Conservation (phyloP, 2,797 vertebrate species). For the Leptatherina wallacei region DNA sequence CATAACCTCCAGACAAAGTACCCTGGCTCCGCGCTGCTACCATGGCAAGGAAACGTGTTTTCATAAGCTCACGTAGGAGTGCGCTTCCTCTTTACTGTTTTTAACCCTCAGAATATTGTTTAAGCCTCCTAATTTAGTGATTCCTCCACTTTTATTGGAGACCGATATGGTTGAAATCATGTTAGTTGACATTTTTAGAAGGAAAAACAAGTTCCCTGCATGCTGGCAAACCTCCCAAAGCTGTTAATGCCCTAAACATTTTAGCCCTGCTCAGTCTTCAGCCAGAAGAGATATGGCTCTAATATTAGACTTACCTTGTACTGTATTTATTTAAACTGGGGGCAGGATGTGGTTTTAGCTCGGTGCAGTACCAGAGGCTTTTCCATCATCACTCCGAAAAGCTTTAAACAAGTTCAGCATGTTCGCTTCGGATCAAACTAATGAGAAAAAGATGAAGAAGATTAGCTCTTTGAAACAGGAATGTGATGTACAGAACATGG, state of each 20-base stretch:
- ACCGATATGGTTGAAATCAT: conserved; percentile 14
- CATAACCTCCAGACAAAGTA: conserved; percentile 75
- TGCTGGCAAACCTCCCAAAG: conserved; percentile 34
- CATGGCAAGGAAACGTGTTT: conserved; percentile 65
- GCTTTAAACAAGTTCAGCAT: conserved; percentile 76
- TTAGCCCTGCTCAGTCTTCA: conserved; percentile 42
- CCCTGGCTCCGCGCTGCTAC: conserved; percentile 55
- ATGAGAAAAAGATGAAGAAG: conserved; percentile 63
- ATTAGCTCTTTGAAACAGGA: conserved; percentile 57
- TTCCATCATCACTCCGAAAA: conserved; percentile 66
- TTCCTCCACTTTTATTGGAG: conserved; percentile 4
- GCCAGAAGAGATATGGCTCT: conserved; percentile 51
- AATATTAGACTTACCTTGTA: conserved; percentile 64
- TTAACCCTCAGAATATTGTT: conserved; percentile 15
- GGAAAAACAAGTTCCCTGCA: neutral
- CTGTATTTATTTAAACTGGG: conserved; percentile 70
- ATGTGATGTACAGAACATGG: conserved; percentile 54
- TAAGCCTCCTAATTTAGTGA: conserved; percentile 13
- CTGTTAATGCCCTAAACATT: conserved; percentile 49
- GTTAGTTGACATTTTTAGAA: conserved; percentile 11
- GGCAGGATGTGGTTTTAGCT: conserved; percentile 74
- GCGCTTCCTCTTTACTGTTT: conserved; percentile 22
- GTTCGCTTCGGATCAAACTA: conserved; percentile 65
- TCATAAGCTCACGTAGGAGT: conserved; percentile 44
- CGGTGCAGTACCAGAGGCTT: conserved; percentile 52